These are phyloP conservation scores for Struthio camelus DNA, from an alignment of 2,113 vertebrate genomes.

Conservation along the genomic window DNA sequence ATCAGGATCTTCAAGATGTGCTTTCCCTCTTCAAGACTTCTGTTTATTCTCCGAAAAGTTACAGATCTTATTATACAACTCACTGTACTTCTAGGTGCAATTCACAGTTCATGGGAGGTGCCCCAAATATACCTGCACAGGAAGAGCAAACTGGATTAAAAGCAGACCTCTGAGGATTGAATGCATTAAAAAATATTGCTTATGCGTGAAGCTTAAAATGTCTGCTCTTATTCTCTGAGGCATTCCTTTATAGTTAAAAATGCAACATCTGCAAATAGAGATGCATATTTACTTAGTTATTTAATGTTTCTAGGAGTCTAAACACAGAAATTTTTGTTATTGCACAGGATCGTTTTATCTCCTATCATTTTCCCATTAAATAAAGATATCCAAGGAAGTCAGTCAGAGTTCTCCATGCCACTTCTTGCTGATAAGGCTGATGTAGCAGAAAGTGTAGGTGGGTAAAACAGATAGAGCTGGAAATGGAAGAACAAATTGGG, in stretches of 20 bases:
- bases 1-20: neutral
- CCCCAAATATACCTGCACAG: neutral
- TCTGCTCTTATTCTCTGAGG: neutral
- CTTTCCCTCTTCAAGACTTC: neutral
- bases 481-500: neutral
- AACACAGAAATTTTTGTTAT: neutral
- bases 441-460: neutral
- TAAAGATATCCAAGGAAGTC: neutral
- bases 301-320: neutral
- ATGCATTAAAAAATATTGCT: neutral
- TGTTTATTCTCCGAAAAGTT: neutral
- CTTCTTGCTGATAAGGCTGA: neutral
- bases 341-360: neutral
- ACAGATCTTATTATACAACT: neutral
- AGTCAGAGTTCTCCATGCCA: neutral
- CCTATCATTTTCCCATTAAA: neutral
- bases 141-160: neutral
- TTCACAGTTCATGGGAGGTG: neutral
- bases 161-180: neutral
- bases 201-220: neutral
- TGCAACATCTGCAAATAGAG: neutral
- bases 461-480: neutral
- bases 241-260: neutral
- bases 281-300: neutral
- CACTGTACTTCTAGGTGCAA: neutral